Evolutionary conservation across 2,113 vertebrate genomes (phyloP).

Genomic region (Chaetorhynchus papuensis): DNA sequence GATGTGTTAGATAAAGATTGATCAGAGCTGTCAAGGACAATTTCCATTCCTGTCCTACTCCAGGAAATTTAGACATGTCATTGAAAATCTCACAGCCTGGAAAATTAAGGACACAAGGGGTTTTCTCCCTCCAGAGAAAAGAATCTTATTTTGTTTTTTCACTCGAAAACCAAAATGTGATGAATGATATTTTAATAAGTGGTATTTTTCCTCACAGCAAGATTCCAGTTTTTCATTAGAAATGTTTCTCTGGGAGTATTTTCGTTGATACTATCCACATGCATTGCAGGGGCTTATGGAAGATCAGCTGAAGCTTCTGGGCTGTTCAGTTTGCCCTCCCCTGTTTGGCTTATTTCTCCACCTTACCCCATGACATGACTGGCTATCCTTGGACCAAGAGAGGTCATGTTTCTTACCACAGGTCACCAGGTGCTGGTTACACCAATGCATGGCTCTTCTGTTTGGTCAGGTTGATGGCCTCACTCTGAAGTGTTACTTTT

Average conservation of each 20-base stretch:
- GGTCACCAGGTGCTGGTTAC: not conserved
- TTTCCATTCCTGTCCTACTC: not conserved
- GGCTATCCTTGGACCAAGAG: not conserved
- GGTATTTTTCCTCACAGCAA: not conserved
- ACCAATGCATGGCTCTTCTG: not conserved
- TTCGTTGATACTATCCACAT: not conserved
- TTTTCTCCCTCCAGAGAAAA: not conserved
- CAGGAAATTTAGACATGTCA: not conserved
- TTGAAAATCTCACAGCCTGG: not conserved
- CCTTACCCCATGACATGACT: not conserved
- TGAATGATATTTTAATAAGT: not conserved
- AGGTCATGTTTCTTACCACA: not conserved
- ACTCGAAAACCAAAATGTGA: not conserved
- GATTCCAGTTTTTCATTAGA: not conserved
- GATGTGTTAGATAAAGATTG: not conserved
- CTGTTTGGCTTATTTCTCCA: not conserved
- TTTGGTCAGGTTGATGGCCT: not conserved
- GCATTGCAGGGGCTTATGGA: not conserved
- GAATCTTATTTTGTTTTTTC: not conserved
- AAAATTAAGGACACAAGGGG: rapidly evolving
- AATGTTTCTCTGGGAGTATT: not conserved
- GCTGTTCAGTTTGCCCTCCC: not conserved
- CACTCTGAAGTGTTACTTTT: not conserved
- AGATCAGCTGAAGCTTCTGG: not conserved
- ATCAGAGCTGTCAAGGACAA: not conserved